Base-by-base conservation (phyloP, 2,113 vertebrate genomes). In the Pungitius pungitius region DNA sequence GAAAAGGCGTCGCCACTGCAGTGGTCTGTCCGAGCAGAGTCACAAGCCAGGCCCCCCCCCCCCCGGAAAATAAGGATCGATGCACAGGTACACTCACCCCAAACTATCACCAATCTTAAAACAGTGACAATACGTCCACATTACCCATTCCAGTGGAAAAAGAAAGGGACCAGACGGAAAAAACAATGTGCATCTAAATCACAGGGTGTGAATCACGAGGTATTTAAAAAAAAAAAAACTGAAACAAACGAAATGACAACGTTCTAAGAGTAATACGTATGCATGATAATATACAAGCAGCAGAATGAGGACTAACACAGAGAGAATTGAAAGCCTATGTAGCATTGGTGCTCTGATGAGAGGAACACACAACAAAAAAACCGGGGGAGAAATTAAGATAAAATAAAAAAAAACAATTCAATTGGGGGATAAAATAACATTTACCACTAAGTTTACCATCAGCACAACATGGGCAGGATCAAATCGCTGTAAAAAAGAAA, bases 361-460 rank as follows among this genome's bases (percentile, higher is more conserved):
- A 95, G 95, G 95, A 96, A 94, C 91, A 90, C 66, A 87, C 87
- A 89, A 88, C 47, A n/a, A 49, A 49, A 88, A 74, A 86, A 80
- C 91, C 88, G 87, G 78, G 87, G 80, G 80, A 88, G 60, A 88
- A 91, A 88, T 85, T 51, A 88, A 87, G 88, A 87, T 37, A 82
- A 87, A 85, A 82, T 12, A 73, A 86, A 78, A 69, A 51, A 82
- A 94, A 95, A 96, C 93, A 96, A 96, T 96, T 99, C 95, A 98
- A 97, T 98, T 96, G 95, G 97, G 93, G 91, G 91, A 92, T 92
- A 99, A 98, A 98, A 97, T 95, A 96, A 98, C 96, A 97, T 98
- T 99, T 99, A 99, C 98, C 98, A 98, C 98, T 99, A 99, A 99
- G 96, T 98, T 99, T 99, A 99, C 98, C 98, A 99, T 99, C 98